Evolutionary conservation across 2,113 vertebrate genomes (phyloP), one percentile per base, ranked within the genome.

Genomic region (Cottus gobio): DNA sequence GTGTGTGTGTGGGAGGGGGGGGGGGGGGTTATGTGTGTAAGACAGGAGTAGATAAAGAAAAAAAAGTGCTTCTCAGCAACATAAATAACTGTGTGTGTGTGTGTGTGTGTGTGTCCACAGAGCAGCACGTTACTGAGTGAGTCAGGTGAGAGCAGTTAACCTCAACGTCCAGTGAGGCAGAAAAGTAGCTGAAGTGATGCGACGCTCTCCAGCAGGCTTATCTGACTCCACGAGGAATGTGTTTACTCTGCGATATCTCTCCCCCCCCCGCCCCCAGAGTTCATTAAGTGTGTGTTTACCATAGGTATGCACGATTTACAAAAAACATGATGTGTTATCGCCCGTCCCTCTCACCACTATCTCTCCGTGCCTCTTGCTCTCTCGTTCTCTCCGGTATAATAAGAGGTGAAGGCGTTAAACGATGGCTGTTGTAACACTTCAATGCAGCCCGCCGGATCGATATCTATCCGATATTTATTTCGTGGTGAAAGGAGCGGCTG

Each of bases 211-310:
- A 36, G 30, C 31, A 16, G 56, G 50, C 71, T 83, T 69, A 86
- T 89, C 80, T 72, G 68, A 13, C 36, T 64, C 34, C 76, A 9
- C 22, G 46, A 85, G 69, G 79, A 78, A 83, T 77, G 69, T 80
- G 82, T 87, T 86, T 87, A 80, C 80, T 54, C 66, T 20, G 24
- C 36, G 39, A 31, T 77, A 76, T 60, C 81, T 75, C 60, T 70
- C 69, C 39, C 63, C 74, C 61, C 36, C 61, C 67, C 58, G 30
- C 24, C 6, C 60, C 71, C 57, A 36, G 31, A 8, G 52, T 67
- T 86, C 60, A 75, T 85, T 75, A 57, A 65, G 39, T 64, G 39
- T 71, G 46, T 72, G 63, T 83, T 78, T 70, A 75, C 16, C 26
- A 28, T 24, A 61, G 69, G 66, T 31, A 42, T 9, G 42, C 6